These are phyloP conservation scores for Clavelina lepadiformis DNA, from an alignment of 23 tunicate species.

Conservation along the genomic window DNA sequence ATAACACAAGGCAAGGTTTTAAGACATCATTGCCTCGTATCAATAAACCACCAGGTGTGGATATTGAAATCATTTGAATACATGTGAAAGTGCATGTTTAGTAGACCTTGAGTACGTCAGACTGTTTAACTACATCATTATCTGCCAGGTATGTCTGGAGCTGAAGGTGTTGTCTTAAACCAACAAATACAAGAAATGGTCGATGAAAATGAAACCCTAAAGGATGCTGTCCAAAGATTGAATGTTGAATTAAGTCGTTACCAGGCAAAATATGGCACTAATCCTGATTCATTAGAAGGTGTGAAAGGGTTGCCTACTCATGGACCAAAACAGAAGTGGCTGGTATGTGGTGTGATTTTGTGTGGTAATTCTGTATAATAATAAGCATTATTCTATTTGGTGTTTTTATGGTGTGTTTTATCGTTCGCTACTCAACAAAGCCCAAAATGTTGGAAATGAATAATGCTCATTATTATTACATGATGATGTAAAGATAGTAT, in stretches of 20 bases:
- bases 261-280: constrained; percentile 54
- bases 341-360: constrained; percentile 24
- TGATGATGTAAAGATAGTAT: too few species aligned
- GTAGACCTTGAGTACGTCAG: too few species aligned
- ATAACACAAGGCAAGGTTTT: too few species aligned
- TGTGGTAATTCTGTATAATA: background rate
- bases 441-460: too few species aligned
- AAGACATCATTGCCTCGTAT: too few species aligned
- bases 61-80: background rate
- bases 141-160: constrained; percentile 32
- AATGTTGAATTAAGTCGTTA: constrained; percentile 47
- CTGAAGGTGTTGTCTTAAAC: constrained; percentile 36
- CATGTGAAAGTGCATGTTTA: background rate
- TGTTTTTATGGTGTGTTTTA: too few species aligned
- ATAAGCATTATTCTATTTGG: background rate
- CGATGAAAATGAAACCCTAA: constrained; percentile 60
- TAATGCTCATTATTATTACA: too few species aligned
- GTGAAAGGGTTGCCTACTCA: constrained; percentile 2
- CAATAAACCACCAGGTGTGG: too few species aligned
- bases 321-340: constrained; percentile 31
- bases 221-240: constrained; percentile 46
- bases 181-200: constrained; percentile 56
- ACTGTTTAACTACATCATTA: background rate
- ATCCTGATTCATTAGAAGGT: constrained; percentile 12
- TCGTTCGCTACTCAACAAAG: too few species aligned